Evolutionary conservation across 2,113 vertebrate genomes (phyloP), one percentile per base, ranked within the genome.

Genomic region (Plestiodon gilberti): DNA sequence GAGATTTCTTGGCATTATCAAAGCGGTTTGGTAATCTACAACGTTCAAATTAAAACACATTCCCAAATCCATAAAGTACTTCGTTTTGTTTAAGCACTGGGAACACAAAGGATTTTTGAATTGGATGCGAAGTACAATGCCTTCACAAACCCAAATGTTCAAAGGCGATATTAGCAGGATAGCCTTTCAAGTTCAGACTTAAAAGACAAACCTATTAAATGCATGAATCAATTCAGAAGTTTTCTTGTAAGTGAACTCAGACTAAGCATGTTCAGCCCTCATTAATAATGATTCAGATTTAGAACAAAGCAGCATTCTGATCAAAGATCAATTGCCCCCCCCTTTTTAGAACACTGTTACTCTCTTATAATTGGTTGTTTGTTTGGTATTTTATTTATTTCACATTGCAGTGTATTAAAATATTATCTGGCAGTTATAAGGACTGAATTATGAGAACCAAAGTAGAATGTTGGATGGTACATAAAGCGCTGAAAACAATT

Each of bases 141-240:
- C 61, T 65, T 89, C 86, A 75, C 48, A 86, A 87, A 52, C 78
- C 91, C 74, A 59, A 67, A 85, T 86, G 48, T 91, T 93, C 93
- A 90, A 88, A 92, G 94, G 83, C 90, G 8, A 30, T 43, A 90
- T 89, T 73, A 59, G 73, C 93, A 86, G 91, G 93, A 70, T 17
- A 87, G 80, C 61, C 83, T 95, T 94, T 74, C 91, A 87, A 87
- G 82, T 77, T 87, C 62, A 87, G 81, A 91, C 84, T 84, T 88
- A 80, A 88, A 92, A 95, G 62, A 59, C 64, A 90, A 90, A 35
- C 61, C 62, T 81, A 82, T 86, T 83, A 94, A 81, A 71, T 83
- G 62, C 88, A 62, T 38, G 4, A 89, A 7, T 77, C 20, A 62
- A 43, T 87, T 88, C 20, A 86, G 81, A 81, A 61, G 76, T 89